phyloP scores from a whole-genome alignment of 35 echinoderm and acorn worm species.

The Holothuria glaberrima region DNA sequence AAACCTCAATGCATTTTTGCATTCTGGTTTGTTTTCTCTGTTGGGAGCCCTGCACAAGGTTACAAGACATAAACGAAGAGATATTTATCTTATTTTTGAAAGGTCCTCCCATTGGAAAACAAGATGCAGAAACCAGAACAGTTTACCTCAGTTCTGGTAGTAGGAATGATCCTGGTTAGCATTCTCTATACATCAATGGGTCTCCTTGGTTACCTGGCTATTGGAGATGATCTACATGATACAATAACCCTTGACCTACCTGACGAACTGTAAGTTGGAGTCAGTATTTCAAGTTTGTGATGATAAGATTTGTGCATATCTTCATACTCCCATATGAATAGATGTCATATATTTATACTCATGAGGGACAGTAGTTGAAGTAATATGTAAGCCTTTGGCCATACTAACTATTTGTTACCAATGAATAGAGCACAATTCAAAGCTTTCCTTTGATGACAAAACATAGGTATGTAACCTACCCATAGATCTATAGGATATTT shows the following conservation, averaged over 20 bases:
- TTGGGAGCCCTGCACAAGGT: too few relatives aligned
- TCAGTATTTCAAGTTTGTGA: not conserved
- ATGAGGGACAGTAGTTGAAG: too few relatives aligned
- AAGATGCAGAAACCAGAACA: slow-evolving; percentile 86
- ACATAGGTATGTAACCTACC: too few relatives aligned
- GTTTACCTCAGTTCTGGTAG: slow-evolving; percentile 68
- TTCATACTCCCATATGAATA: not conserved
- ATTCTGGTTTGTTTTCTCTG: too few relatives aligned
- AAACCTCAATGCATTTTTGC: too few relatives aligned
- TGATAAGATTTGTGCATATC: not conserved
- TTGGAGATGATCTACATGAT: slow-evolving; percentile 67
- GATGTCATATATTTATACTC: too few relatives aligned
- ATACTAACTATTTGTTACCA: too few relatives aligned
- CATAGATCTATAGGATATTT: too few relatives aligned
- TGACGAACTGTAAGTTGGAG: slow-evolving; percentile 48
- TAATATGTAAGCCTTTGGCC: too few relatives aligned
- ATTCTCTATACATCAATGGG: slow-evolving; percentile 83
- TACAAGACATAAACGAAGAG: too few relatives aligned
- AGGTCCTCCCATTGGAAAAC: slow-evolving; percentile 92
- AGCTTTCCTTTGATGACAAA: too few relatives aligned
- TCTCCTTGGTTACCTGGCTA: slow-evolving; percentile 76
- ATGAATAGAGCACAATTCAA: too few relatives aligned
- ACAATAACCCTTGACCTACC: slow-evolving; percentile 90
- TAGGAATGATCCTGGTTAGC: slow-evolving; percentile 79
- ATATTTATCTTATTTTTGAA: not conserved